Evolutionary conservation across 2,888 invertebrate genomes (phyloP).

Genomic region (Tromatobia lineatoria): DNA sequence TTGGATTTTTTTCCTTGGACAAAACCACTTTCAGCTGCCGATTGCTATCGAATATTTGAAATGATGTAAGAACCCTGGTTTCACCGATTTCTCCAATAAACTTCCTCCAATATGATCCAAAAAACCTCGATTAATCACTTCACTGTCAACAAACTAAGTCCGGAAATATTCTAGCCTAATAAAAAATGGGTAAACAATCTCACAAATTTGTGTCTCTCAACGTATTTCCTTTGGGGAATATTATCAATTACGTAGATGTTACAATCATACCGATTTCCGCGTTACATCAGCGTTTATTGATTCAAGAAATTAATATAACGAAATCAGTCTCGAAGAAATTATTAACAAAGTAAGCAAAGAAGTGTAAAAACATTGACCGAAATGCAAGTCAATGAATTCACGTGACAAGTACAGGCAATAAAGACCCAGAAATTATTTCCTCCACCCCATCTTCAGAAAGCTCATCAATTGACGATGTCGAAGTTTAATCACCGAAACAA

Average conservation of each 20-base stretch:
- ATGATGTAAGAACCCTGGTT: conserved; percentile 14
- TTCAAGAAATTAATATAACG: background rate
- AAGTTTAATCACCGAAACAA: conserved; percentile 18
- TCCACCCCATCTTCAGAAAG: background rate
- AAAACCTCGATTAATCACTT: background rate
- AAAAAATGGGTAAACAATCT: background rate
- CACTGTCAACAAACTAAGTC: background rate
- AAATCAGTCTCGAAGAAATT: background rate
- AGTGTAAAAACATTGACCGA: background rate
- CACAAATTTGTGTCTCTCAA: background rate
- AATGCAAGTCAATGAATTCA: background rate
- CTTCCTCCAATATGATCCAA: background rate
- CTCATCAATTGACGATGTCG: background rate
- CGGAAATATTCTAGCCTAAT: background rate
- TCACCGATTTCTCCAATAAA: conserved; percentile 8
- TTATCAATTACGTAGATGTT: too few relatives aligned
- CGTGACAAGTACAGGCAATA: background rate
- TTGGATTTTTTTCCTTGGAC: background rate
- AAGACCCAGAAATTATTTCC: background rate
- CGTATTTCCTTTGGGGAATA: too few relatives aligned
- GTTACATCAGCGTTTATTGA: background rate
- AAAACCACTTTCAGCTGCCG: background rate
- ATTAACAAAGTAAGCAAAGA: background rate
- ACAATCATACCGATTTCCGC: background rate
- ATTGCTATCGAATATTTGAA: conserved; percentile 11